Base-by-base conservation (phyloP, 2,888 invertebrate species). In the Scaptomyza parva region DNA sequence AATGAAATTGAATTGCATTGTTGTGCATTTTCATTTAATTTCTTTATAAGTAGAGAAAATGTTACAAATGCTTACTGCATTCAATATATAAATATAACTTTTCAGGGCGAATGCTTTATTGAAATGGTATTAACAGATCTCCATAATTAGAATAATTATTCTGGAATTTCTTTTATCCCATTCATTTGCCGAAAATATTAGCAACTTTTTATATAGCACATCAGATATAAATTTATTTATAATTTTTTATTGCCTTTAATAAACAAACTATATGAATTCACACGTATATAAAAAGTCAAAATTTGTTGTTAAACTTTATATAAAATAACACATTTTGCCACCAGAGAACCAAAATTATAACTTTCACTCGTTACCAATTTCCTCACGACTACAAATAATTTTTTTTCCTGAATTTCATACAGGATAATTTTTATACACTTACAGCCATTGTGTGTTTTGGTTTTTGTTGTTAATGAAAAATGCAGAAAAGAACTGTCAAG, bases 361-460 rank as follows among this genome's bases (percentile, higher is more conserved):
- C 3, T 47, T 20, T 47, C 30, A 47, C 30, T n/a, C 9, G 5
- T n/a, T 6, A 18, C 0, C 3, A 20, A 9, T 12, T 30, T 5
- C 9, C 28, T n/a, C 28, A 9, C 28, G 17, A 18, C 12, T 2
- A 2, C 2, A 14, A n/a, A 8, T 11, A 4, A 0, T 11, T 14
- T 1, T 35, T 14, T 22, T 35, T 44, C n/a, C n/a, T n/a, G n/a
- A n/a, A 9, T 41, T 39, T 9, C 51, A 40, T 3, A 5, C 33
- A 64, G 53, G 44, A 58, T 57, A 30, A 22, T 48, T 17, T 2
- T 11, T 3, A 2, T 52, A 71, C 76, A 89, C 89, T 89, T 90
- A 89, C 89, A 80, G 89, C 89, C 89, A 89, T 89, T 78, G 68
- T 60, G 30, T 35, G 7, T 35, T 73, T 69, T 30, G n/a, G n/a